Conservation (phyloP, 30 jellyfish, hydroid and myxozoan species). For the Cassiopea xamachana region DNA sequence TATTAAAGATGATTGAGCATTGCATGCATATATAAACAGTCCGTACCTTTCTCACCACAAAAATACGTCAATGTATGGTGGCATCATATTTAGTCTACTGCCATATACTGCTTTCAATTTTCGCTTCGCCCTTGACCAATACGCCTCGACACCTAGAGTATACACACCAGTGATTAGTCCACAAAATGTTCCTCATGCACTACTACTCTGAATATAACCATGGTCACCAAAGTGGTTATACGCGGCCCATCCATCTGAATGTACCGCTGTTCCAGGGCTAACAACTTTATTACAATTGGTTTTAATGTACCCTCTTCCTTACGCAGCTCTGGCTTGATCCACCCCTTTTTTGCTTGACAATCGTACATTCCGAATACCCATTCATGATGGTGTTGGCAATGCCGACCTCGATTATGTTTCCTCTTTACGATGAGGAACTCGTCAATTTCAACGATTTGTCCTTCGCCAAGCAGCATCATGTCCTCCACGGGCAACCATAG, state of each 20-base stretch:
- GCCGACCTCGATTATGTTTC: conserved; percentile 16
- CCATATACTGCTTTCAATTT: background rate
- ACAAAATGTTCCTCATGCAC: conserved; percentile 7
- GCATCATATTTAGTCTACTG: background rate
- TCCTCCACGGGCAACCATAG: background rate
- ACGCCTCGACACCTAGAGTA: conserved; percentile 30
- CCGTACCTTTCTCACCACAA: conserved; percentile 3
- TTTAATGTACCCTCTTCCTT: background rate
- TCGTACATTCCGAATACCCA: background rate
- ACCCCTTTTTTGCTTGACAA: background rate
- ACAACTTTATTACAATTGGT: background rate
- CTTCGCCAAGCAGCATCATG: conserved; percentile 21
- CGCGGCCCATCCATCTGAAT: conserved; percentile 10
- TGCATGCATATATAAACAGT: background rate
- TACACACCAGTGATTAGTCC: conserved; percentile 47
- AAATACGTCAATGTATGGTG: background rate
- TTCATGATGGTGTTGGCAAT: background rate
- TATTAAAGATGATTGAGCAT: too few species aligned
- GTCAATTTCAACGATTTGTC: conserved; percentile 25
- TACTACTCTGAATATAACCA: background rate
- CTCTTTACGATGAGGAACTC: conserved; percentile 8
- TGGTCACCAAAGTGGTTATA: background rate
- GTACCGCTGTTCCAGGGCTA: background rate
- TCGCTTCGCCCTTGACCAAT: conserved; percentile 32
- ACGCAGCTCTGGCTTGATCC: background rate